A percentile compares a stretch with the other conserved stretches of the same genome.
Evolutionary conservation across 2,888 invertebrate species (phyloP).

Genomic region (Girardia tigrina): DNA sequence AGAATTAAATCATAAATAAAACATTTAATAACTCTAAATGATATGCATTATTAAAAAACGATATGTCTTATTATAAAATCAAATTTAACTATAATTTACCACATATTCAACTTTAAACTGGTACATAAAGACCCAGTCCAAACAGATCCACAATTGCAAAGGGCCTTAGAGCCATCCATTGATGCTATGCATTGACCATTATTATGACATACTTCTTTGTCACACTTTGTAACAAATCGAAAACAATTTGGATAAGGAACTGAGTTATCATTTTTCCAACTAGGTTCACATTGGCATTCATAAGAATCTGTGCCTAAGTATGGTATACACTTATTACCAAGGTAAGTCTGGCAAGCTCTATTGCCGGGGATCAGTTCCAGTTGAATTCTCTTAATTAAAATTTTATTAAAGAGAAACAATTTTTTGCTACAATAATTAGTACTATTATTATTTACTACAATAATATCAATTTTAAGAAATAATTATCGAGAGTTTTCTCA

Average conservation of each 20-base stretch:
- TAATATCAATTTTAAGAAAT: no score
- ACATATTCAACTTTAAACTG: background rate
- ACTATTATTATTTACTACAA: no score
- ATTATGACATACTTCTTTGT: conserved; percentile 25
- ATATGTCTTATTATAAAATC: background rate
- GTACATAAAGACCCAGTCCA: conserved; percentile 25
- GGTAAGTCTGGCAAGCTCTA: conserved; percentile 24
- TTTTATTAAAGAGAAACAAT: no score
- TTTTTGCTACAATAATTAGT: no score
- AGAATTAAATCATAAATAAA: no score
- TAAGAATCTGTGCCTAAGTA: background rate
- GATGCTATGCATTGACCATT: conserved; percentile 12
- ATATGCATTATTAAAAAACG: no score
- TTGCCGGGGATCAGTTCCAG: background rate
- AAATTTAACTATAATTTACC: background rate
- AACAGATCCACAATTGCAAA: background rate
- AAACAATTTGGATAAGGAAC: conserved; percentile 24
- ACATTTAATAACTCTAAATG: no score
- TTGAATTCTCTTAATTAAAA: background rate
- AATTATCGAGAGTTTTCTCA: no score
- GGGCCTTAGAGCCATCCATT: background rate
- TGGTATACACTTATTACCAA: conserved; percentile 25
- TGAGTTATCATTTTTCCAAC: conserved; percentile 25
- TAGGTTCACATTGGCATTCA: conserved; percentile 2
- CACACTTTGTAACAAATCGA: background rate